A percentile compares a stretch with the other conserved stretches of the same genome.
Conservation (phyloP, 2,113 vertebrate species). For the Prietella phreatophila region DNA sequence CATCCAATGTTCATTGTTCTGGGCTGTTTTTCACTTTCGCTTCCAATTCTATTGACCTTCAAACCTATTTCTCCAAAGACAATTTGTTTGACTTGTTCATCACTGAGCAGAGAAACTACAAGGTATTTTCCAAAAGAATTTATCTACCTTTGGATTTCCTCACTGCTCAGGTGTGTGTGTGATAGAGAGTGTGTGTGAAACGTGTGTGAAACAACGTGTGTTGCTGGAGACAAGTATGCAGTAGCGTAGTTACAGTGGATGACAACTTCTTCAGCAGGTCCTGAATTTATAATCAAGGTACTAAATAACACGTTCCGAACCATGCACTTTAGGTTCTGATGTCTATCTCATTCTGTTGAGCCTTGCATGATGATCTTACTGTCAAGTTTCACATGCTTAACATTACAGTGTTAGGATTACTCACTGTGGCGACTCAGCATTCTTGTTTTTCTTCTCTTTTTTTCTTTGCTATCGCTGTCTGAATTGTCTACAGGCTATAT, state of each 20-base stretch:
- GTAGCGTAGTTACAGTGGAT: no score
- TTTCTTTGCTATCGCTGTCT: constrained; percentile 14
- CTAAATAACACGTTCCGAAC: neutral
- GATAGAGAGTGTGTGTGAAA: constrained; percentile 15
- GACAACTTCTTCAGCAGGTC: neutral
- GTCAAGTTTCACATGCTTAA: neutral
- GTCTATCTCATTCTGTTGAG: neutral
- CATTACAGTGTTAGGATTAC: neutral
- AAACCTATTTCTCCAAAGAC: neutral
- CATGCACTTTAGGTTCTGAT: neutral
- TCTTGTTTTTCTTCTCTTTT: constrained; percentile 6
- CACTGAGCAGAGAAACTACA: constrained; percentile 18
- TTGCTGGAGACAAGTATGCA: neutral
- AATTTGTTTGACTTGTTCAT: constrained; percentile 39
- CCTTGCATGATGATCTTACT: neutral
- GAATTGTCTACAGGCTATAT: constrained; percentile 43
- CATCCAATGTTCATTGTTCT: constrained; percentile 11
- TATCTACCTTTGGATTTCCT: constrained; percentile 32
- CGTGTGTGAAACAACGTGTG: neutral
- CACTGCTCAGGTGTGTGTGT: constrained; percentile 26
- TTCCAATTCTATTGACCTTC: neutral
- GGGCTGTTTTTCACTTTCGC: constrained; percentile 8
- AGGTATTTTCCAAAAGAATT: constrained; percentile 52
- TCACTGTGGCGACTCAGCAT: constrained; percentile 11
- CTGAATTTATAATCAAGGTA: constrained; percentile 7